These are phyloP conservation scores for Poecilia velifera DNA, from an alignment of 2,797 vertebrate species.

Conservation along the genomic window DNA sequence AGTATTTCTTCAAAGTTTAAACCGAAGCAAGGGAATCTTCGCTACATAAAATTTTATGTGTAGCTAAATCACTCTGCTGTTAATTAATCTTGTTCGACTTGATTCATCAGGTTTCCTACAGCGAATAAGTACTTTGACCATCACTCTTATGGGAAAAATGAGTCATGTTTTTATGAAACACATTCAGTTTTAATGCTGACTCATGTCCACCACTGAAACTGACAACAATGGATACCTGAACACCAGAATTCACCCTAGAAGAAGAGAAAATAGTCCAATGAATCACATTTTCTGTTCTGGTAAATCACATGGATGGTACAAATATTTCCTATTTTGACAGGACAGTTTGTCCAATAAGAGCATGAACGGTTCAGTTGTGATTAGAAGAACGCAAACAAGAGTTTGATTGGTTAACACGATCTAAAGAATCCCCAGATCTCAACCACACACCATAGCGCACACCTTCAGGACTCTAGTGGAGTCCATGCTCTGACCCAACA, in stretches of 20 bases:
- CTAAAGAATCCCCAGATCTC: neutral
- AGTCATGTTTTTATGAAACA: neutral
- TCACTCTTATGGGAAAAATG: neutral
- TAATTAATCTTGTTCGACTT: slow-evolving; percentile 42
- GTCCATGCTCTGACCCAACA: neutral
- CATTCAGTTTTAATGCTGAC: neutral
- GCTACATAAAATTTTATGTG: slow-evolving; percentile 29
- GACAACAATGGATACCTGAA: neutral
- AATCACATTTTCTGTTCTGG: neutral
- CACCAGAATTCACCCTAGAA: neutral
- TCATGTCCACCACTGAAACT: neutral
- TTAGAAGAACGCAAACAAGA: neutral
- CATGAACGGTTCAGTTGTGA: neutral
- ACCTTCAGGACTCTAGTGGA: neutral
- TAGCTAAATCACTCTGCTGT: slow-evolving; percentile 28
- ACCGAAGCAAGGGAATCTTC: neutral
- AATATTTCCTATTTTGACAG: neutral
- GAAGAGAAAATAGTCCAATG: neutral
- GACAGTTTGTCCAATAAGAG: neutral
- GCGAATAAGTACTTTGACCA: slow-evolving; percentile 32
- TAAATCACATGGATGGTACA: neutral
- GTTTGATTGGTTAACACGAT: neutral
- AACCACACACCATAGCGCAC: neutral
- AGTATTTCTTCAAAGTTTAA: neutral
- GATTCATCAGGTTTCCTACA: slow-evolving; percentile 21